These are phyloP conservation scores for Syngnathoides biaculeatus DNA, from an alignment of 2,113 vertebrate genomes.

Conservation along the genomic window DNA sequence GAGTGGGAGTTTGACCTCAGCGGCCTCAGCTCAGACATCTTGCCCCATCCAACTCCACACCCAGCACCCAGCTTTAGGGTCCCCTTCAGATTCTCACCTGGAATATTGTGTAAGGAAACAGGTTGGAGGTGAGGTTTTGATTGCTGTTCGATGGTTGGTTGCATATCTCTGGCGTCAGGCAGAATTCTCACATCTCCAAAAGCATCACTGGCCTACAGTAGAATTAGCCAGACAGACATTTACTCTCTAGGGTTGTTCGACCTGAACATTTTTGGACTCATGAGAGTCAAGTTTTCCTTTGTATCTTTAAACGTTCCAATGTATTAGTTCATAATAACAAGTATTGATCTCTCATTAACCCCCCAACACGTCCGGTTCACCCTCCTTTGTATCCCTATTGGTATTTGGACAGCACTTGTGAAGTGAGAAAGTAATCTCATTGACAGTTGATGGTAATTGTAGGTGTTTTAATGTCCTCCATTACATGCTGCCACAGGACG, in stretches of 20 bases:
- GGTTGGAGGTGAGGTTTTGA: not conserved
- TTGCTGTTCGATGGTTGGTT: not conserved
- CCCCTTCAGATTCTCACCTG: not conserved
- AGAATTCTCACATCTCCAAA: too few relatives aligned
- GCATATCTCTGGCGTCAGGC: too few relatives aligned
- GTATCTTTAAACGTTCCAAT: constrained; percentile 33
- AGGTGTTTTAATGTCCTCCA: constrained; percentile 52
- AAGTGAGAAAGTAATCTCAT: constrained; percentile 48
- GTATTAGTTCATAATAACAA: constrained; percentile 41
- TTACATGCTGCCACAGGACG: constrained; percentile 40
- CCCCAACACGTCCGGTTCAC: not conserved
- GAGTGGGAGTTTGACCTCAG: constrained; percentile 16
- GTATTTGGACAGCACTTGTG: constrained; percentile 21
- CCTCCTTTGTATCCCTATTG: constrained; percentile 1
- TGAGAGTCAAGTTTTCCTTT: too few relatives aligned
- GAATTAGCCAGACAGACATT: too few relatives aligned
- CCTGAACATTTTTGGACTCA: too few relatives aligned
- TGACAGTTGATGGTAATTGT: constrained; percentile 57
- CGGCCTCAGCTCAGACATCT: not conserved
- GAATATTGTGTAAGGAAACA: not conserved
- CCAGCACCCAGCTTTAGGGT: not conserved
- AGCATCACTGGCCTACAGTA: too few relatives aligned
- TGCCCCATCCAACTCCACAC: not conserved
- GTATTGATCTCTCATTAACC: constrained; percentile 12
- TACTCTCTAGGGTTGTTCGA: too few relatives aligned